Base-by-base conservation (phyloP, 2,797 vertebrate species). In the Coracias cyanogaster region DNA sequence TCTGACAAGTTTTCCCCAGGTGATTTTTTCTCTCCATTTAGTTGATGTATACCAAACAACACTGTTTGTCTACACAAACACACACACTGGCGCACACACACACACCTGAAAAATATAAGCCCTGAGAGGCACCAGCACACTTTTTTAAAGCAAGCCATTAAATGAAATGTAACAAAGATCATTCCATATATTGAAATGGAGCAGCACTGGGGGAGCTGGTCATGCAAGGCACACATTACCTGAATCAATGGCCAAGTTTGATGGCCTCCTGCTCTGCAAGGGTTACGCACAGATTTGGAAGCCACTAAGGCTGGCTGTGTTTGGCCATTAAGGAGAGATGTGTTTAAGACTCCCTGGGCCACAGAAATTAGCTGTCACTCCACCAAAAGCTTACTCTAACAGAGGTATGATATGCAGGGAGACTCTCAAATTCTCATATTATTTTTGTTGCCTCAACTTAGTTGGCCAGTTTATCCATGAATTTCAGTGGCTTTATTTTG, bases 21-120 rank as follows among this genome's bases (percentile, higher is more conserved):
- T 88, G 51, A 65, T 45, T 93, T 82, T 96, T 49, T 54, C 48
- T 89, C 54, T 67, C 25, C 37, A 19, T 92, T 87, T 81, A 67
- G 28, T 43, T 89, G 61, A 65, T 45, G 9, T 17, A 62, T 61
- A 71, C 26, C 37, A 62, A 92, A 49, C 39, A 79, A 14, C 31
- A 46, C 31, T 41, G 31, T 49, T 67, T 58, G 22, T 8, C 43
- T 83, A 46, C 14, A 55, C 9, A 60, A 26, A 61, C 41, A 31
- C 14, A 35, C 41, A 43, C 41, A 43, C 14, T 37, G 37, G 37
- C 12, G 37, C 37, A 61, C 41, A 31, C 14, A 35, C 41, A 43
- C 41, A 43, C 14, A 43, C 14, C 41, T 43, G 12, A 46, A 60
- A 81, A 46, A 25, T 19, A 14, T 4, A 49, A 82, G 15, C n/a